Percentiles rank a stretch among this genome's conserved stretches.
These are phyloP conservation scores for Drosophila athabasca DNA, from an alignment of 1,140 invertebrate genomes.

Conservation along the genomic window DNA sequence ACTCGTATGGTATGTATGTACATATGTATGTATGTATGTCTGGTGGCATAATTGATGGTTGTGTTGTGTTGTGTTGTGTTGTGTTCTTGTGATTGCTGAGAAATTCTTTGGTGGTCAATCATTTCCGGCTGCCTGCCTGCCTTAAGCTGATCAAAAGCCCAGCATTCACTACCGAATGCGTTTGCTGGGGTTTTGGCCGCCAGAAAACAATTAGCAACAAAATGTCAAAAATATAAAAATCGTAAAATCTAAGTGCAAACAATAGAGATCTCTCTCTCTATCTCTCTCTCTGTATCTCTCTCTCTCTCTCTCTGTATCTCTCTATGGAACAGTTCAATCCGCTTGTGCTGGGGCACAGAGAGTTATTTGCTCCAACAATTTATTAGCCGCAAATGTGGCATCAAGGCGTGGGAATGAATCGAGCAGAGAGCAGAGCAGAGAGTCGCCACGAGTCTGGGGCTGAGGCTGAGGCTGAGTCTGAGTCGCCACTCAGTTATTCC, in stretches of 20 bases:
- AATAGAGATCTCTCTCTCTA: conserved; percentile 16
- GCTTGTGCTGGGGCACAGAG: conserved; percentile 34
- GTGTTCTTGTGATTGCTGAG: conserved; percentile 25
- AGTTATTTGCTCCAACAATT: conserved; percentile 60
- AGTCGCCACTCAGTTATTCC: too few relatives aligned
- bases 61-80: too few relatives aligned
- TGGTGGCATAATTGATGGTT: conserved; percentile 57
- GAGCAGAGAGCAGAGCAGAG: conserved; percentile 16
- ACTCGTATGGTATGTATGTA: background rate
- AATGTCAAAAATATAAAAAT: conserved; percentile 67
- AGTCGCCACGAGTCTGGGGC: background rate
- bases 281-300: background rate
- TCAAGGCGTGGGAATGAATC: conserved; percentile 71
- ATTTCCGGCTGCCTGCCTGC: conserved; percentile 49
- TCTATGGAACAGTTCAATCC: conserved; percentile 35
- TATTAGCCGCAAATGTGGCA: conserved; percentile 63
- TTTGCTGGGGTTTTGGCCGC: background rate
- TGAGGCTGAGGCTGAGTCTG: too few relatives aligned
- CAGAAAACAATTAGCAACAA: conserved; percentile 62
- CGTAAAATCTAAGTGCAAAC: conserved; percentile 14
- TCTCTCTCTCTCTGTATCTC: too few relatives aligned
- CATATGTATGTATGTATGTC: too few relatives aligned
- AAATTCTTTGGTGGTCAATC: conserved; percentile 48
- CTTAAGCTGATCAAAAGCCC: conserved; percentile 27
- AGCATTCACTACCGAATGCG: conserved; percentile 31